Percentiles rank a stretch among this genome's conserved stretches.
Evolutionary conservation across 2,797 vertebrate genomes (phyloP).

Genomic region (Tenualosa ilisha): DNA sequence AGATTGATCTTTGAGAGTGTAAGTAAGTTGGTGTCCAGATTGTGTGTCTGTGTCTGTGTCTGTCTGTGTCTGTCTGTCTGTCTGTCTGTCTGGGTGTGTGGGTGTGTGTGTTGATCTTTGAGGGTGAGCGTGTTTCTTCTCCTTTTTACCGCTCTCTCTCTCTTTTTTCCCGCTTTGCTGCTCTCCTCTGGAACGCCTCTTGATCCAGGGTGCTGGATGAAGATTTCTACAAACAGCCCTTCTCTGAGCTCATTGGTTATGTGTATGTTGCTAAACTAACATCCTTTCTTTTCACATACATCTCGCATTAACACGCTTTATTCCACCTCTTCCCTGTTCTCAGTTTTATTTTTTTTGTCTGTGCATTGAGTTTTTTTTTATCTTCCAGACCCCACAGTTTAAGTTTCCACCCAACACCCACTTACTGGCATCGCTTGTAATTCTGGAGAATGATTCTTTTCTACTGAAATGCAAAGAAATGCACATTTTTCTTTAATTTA

Average conservation of each 20-base stretch:
- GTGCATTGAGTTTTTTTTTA: constrained; percentile 3
- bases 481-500: neutral
- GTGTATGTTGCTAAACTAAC: constrained; percentile 99
- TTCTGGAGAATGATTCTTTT: neutral
- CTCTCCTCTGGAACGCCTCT: constrained; percentile 85
- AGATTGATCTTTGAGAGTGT: constrained; percentile 51
- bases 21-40: constrained; percentile 50
- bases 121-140: constrained; percentile 68
- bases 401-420: neutral
- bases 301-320: constrained; percentile 50
- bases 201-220: constrained; percentile 98
- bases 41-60: neutral
- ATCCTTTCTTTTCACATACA: constrained; percentile 55
- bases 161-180: constrained; percentile 83
- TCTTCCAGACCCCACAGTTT: constrained; percentile 1
- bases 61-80: neutral
- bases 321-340: constrained; percentile 20
- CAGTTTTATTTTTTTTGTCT: neutral
- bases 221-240: constrained; percentile 99
- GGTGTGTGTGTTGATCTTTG: constrained; percentile 30
- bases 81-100: constrained; percentile 34
- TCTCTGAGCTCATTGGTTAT: constrained; percentile 99
- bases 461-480: constrained; percentile 13
- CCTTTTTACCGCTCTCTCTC: constrained; percentile 81
- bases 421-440: neutral